Percentiles rank a stretch among this genome's conserved stretches.
Conservation (phyloP, 1,140 invertebrate genomes). For the Saccostrea glomerata region DNA sequence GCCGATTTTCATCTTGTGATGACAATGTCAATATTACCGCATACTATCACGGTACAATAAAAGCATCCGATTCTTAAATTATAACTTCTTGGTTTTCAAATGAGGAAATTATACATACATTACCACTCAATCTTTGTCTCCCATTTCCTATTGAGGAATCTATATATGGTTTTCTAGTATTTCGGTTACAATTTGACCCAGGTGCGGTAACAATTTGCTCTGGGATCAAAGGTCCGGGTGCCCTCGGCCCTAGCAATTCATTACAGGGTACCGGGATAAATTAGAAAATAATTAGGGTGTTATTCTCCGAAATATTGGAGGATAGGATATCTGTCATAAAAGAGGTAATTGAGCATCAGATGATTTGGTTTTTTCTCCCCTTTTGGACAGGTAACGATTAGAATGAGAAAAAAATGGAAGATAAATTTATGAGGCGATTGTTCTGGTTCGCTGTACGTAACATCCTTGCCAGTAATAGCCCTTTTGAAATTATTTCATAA, state of each 20-base stretch:
- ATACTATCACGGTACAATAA: neutral
- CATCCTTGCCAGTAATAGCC: no score
- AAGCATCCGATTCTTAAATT: neutral
- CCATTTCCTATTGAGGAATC: conserved; percentile 19
- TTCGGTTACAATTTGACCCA: conserved; percentile 4
- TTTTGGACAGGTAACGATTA: no score
- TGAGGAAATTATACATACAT: neutral
- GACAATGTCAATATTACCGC: no score
- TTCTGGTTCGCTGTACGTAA: no score
- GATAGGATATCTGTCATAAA: neutral
- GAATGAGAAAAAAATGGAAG: no score
- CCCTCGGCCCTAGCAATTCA: neutral
- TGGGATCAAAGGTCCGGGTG: conserved; percentile 27
- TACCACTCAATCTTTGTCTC: conserved; percentile 7
- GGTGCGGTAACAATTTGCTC: neutral
- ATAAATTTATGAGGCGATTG: no score
- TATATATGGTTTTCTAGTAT: neutral
- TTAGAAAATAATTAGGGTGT: conserved; percentile 13
- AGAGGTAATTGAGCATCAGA: neutral
- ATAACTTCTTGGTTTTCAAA: neutral
- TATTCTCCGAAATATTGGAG: neutral
- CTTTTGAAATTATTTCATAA: no score
- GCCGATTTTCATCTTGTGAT: no score
- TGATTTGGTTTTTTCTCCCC: neutral
- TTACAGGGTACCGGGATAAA: conserved; percentile 11